A percentile compares a stretch with the other conserved stretches of the same genome.
phyloP scores from a whole-genome alignment of 2,113 vertebrate species.

The Leucopternis melanops region DNA sequence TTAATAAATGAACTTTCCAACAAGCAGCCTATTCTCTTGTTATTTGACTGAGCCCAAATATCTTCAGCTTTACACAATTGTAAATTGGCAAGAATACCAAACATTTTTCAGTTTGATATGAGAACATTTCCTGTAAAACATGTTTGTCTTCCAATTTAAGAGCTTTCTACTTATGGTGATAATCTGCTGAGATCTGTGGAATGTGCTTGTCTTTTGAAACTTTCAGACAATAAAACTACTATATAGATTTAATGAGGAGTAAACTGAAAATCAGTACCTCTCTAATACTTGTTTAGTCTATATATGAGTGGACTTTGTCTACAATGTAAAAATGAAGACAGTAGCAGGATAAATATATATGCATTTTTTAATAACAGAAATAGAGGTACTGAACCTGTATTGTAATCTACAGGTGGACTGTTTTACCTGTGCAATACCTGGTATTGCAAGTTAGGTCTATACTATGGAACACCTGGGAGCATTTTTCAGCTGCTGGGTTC shows the following conservation, averaged over 20 bases:
- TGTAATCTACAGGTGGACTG: neutral
- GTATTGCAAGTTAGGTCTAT: neutral
- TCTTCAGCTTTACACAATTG: conserved; percentile 26
- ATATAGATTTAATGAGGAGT: neutral
- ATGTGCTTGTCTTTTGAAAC: conserved; percentile 22
- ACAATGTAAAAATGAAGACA: neutral
- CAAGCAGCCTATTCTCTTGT: conserved; percentile 1
- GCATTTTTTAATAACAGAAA: neutral
- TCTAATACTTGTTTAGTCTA: neutral
- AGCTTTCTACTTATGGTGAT: neutral
- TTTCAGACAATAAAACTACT: conserved; percentile 15
- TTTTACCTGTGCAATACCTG: neutral
- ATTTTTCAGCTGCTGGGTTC: neutral
- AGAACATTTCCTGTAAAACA: conserved; percentile 46
- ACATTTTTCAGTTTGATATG: conserved; percentile 50
- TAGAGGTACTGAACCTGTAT: neutral
- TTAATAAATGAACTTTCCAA: conserved; percentile 4
- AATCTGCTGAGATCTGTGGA: conserved; percentile 38
- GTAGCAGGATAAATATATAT: neutral
- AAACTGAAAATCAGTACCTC: neutral
- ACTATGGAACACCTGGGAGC: neutral
- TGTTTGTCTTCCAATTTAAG: conserved; percentile 22
- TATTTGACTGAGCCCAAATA: neutral
- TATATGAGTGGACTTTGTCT: neutral
- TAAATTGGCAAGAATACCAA: conserved; percentile 36